A percentile compares a stretch with the other conserved stretches of the same genome.
Conservation (phyloP, 92 coral and sea anemone genomes). For the Epizoanthus illoricatus region DNA sequence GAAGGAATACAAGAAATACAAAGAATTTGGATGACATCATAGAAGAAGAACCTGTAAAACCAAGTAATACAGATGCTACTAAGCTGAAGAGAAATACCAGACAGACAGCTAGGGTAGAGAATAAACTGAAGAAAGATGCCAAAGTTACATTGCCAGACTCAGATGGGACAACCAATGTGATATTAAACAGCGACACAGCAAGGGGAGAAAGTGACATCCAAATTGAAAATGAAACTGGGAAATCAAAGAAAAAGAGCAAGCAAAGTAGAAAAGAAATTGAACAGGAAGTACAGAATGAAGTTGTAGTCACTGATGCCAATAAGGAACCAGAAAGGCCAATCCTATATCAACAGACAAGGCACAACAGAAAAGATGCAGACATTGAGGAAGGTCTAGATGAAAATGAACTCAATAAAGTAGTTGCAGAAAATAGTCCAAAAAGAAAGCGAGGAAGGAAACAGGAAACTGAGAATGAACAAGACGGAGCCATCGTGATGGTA, state of each 20-base stretch:
- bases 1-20: neutral
- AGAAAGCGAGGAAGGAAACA: neutral
- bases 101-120: neutral
- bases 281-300: conserved; percentile 2
- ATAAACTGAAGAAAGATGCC: neutral
- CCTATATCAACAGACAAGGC: neutral
- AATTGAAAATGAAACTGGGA: neutral
- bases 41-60: conserved; percentile 2
- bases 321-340: neutral
- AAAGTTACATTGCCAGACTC: neutral
- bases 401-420: neutral
- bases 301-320: neutral
- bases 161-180: neutral
- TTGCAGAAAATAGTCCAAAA: neutral
- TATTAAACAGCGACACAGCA: neutral
- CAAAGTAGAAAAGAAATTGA: neutral
- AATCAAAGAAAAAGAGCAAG: neutral
- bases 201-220: neutral
- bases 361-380: neutral
- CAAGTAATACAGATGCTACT: neutral
- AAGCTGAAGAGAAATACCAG: neutral
- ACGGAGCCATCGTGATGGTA: too few relatives aligned
- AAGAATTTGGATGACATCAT: neutral
- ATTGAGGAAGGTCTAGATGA: neutral
- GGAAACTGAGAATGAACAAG: neutral